Evolutionary conservation across 2,113 vertebrate genomes (phyloP).

Genomic region (Dromaius novaehollandiae): DNA sequence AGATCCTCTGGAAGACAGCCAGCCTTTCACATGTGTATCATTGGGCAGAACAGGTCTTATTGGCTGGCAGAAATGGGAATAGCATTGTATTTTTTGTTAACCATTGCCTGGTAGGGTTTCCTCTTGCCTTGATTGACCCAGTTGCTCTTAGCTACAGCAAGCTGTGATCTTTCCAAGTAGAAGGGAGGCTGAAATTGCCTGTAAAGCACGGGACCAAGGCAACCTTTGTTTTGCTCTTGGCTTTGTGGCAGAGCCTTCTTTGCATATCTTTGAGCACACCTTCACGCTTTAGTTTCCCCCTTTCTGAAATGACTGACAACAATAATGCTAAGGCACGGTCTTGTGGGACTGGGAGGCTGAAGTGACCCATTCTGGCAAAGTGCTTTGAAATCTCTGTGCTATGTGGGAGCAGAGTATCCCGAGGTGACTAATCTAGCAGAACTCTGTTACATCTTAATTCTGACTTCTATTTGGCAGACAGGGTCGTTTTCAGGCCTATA

Average conservation of each 20-base stretch:
- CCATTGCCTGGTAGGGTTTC: neutral
- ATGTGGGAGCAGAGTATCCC: constrained; percentile 18
- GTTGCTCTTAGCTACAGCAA: constrained; percentile 38
- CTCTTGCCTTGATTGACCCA: constrained; percentile 39
- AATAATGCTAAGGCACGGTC: neutral
- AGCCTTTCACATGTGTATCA: neutral
- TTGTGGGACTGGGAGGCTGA: neutral
- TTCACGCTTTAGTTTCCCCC: neutral
- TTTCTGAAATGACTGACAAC: neutral
- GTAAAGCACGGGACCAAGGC: constrained; percentile 1
- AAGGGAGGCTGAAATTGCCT: neutral
- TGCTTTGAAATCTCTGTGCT: constrained; percentile 1
- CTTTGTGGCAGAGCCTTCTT: neutral
- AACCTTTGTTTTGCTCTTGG: constrained; percentile 10
- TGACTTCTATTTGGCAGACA: constrained; percentile 74
- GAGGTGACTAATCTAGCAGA: constrained; percentile 65
- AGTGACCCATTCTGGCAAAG: neutral
- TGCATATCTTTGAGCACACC: neutral
- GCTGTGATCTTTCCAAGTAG: constrained; percentile 38
- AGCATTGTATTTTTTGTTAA: constrained; percentile 2
- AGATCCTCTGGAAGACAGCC: neutral
- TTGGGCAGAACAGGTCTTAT: neutral
- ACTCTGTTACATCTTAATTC: constrained; percentile 68
- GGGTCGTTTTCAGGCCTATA: constrained; percentile 74
- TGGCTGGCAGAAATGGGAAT: constrained; percentile 34